Evolutionary conservation across 2,113 vertebrate genomes (phyloP), one percentile per base, ranked within the genome.

Genomic region (Rafetus swinhoei): DNA sequence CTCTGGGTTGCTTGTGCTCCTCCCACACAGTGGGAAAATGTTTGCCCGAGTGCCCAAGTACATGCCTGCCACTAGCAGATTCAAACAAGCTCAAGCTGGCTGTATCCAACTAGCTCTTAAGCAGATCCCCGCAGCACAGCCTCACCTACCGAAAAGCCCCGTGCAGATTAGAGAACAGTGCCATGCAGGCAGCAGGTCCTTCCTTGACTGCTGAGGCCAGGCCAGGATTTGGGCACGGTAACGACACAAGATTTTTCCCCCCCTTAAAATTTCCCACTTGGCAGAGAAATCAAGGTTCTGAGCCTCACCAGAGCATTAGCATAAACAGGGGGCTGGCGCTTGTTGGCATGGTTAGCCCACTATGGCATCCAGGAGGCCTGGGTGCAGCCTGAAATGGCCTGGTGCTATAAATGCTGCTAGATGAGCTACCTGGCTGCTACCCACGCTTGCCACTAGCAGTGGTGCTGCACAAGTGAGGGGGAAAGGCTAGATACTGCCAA

Each of bases 141-240:
- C 81, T 14, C 91, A 39, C 54, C 22, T 60, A 86, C 86, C 60
- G 81, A 81, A 94, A 93, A 79, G 25, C 74, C 92, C 1, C 0
- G 0, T 1, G 45, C 29, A 45, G 91, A 84, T 91, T 79, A 89
- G 83, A 95, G 84, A 90, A 45, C 88, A 56, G 74, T 24, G 22
- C 19, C 60, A 79, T 93, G 65, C 65, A n/a, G 16, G 32, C 88
- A 76, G 88, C 19, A 45, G 39, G 86, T 93, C 94, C 83, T 94
- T 93, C 93, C 91, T 92, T 81, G 81, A 90, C 74, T 94, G 53
- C 50, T 89, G 86, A 92, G 87, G 25, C 69, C 74, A 83, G 74
- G 56, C 6, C 74, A 45, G 10, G 39, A 15, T 50, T 45, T 77
- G 25, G 6, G 3, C 16, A 11, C 35, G 39, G 74, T 50, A 77